phyloP scores from a whole-genome alignment of 2,888 invertebrate genomes.

The Caenorhabditis becei region DNA sequence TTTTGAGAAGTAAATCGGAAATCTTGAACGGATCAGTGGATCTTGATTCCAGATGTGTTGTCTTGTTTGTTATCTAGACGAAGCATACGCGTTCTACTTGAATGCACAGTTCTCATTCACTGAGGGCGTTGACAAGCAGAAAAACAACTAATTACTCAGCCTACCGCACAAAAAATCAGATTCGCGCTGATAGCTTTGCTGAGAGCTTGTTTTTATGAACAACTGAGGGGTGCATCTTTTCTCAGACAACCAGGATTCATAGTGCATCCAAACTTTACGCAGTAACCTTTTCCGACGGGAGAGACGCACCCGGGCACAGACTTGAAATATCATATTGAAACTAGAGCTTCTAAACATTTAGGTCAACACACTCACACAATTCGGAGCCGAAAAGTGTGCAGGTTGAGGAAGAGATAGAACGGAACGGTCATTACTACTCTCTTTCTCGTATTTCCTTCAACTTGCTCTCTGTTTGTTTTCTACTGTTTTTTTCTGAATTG shows the following conservation, averaged over 20 bases:
- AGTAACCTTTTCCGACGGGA: neutral
- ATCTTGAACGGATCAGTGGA: neutral
- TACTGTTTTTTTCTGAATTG: constrained; percentile 20
- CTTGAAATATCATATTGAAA: constrained; percentile 18
- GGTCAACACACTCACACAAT: constrained; percentile 18
- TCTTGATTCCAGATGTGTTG: neutral
- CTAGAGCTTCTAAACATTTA: constrained; percentile 26
- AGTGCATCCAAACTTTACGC: neutral
- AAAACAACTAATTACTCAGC: neutral
- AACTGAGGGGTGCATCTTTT: neutral
- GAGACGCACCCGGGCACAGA: neutral
- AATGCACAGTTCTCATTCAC: neutral
- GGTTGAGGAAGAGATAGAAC: neutral
- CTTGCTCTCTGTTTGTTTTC: constrained; percentile 13
- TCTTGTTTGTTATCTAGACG: neutral
- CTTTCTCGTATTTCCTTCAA: constrained; percentile 24
- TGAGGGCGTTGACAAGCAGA: neutral
- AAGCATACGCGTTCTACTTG: neutral
- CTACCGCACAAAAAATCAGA: neutral
- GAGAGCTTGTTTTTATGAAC: neutral
- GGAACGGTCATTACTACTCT: constrained; percentile 51
- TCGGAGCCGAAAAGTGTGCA: neutral
- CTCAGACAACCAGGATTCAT: neutral
- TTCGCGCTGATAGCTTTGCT: neutral
- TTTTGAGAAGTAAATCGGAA: neutral